A percentile compares a stretch with the other conserved stretches of the same genome.
phyloP scores from a whole-genome alignment of 2,113 vertebrate species.

The Lampris megalopsis region DNA sequence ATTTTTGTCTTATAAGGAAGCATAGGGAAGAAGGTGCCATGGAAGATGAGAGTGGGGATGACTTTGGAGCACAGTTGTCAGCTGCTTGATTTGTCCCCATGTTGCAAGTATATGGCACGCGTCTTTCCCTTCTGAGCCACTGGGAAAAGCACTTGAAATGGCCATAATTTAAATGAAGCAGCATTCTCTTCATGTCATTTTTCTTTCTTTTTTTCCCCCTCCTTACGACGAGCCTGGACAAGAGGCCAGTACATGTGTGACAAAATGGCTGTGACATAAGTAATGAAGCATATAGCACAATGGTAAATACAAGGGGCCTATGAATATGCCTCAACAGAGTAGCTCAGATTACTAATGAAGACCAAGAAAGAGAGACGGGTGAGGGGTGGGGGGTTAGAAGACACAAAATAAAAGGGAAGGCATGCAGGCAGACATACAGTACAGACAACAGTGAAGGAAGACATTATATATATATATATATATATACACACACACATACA shows the following conservation, averaged over 20 bases:
- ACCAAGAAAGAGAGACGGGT: conserved; percentile 1
- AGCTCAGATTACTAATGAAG: conserved; percentile 5
- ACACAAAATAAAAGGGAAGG: too few relatives aligned
- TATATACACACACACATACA: conserved; percentile 28
- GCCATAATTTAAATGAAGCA: conserved; percentile 9
- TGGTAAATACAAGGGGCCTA: conserved; percentile 28
- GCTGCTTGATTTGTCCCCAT: neutral
- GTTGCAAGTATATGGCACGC: neutral
- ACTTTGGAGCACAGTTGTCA: too few relatives aligned
- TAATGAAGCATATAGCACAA: conserved; percentile 25
- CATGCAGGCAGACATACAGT: conserved; percentile 3
- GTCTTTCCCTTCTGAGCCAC: neutral
- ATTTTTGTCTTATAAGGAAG: too few relatives aligned
- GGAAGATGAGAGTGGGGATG: too few relatives aligned
- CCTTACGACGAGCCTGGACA: neutral
- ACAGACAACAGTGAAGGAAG: conserved; percentile 4
- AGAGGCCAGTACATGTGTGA: conserved; percentile 2
- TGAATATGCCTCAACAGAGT: conserved; percentile 18
- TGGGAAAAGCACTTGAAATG: conserved; percentile 1
- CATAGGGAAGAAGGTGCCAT: too few relatives aligned
- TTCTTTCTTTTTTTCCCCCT: conserved; percentile 3
- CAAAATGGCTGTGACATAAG: conserved; percentile 24
- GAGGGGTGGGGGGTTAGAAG: neutral
- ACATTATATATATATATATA: conserved; percentile 30
- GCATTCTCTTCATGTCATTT: conserved; percentile 7